Conservation (phyloP, 2,888 invertebrate genomes). For the Frankliniella fusca region DNA sequence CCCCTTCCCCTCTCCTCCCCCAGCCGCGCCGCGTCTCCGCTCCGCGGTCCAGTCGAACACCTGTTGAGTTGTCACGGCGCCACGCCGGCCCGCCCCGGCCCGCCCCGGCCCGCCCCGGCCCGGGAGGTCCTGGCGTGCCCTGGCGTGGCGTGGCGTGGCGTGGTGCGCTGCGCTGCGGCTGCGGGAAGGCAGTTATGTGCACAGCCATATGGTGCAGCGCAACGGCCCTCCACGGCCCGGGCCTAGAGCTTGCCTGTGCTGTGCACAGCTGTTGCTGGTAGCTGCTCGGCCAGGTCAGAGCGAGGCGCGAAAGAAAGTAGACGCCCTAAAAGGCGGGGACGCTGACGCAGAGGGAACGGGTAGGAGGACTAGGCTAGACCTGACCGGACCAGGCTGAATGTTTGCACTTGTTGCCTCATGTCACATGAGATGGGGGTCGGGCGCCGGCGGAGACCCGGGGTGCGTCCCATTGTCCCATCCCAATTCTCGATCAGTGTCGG, state of each 20-base stretch:
- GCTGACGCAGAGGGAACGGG: not conserved
- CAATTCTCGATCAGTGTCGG: too few relatives aligned
- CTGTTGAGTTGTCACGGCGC: too few relatives aligned
- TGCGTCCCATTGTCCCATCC: too few relatives aligned
- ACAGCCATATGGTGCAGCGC: not conserved
- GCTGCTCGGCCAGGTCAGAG: not conserved
- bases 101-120: too few relatives aligned
- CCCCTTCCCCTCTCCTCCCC: not conserved
- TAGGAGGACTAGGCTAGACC: not conserved
- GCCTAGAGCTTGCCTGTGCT: not conserved
- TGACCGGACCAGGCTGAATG: too few relatives aligned
- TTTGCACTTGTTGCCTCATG: too few relatives aligned
- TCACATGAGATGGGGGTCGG: too few relatives aligned
- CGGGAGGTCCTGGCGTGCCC: too few relatives aligned
- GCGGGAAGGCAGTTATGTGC: not conserved
- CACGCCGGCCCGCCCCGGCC: too few relatives aligned
- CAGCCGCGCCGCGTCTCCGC: not conserved
- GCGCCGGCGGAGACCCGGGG: too few relatives aligned
- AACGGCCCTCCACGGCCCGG: not conserved
- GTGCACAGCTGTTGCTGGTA: not conserved
- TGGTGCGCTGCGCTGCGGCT: not conserved
- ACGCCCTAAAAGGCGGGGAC: not conserved
- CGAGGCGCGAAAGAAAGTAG: not conserved
- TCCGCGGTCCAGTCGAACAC: too few relatives aligned
- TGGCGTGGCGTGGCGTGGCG: not conserved